Evolutionary conservation across 92 coral and sea anemone genomes (phyloP), one percentile per base, ranked within the genome.

Genomic region (Epizoanthus rinbou): DNA sequence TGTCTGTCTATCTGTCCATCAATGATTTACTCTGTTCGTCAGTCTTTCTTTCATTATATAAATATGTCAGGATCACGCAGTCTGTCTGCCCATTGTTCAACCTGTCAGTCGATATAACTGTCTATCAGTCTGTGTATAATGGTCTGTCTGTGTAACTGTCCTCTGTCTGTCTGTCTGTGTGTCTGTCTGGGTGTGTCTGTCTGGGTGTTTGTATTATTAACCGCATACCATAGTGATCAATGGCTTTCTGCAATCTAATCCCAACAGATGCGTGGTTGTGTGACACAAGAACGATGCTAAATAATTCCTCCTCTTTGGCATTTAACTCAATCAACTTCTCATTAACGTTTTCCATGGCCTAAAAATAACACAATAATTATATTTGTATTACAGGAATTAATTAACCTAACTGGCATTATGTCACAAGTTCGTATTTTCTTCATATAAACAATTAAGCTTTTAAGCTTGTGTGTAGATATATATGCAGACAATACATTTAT

Each of bases 261-360:
- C 91, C 94, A 24, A 90, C 89, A 39, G 70, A 80, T 1, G 94
- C 94, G 25, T 88, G 89, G 75, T 85, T 90, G 85, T 90, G 90
- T 2, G 94, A 90, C 89, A 90, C 85, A 35, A 90, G 82, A 35
- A 85, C 68, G 3, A 90, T 88, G 43, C 86, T 73, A 81, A 90
- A 90, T 39, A 90, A 68, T 75, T 88, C 94, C 65, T 81, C 84
- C 50, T 90, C 94, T 6, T 87, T 74, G 15, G 94, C 87, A 62
- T 87, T 85, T 80, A 45, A 68, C 67, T 87, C 87, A 59, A 43
- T 84, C 54, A 90, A 58, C 75, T 84, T 82, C 52, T 81, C 85
- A 69, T 90, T 90, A 59, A 90, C 94, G 33, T 90, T 87, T 56
- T 88, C 91, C 13, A 90, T 81, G 25, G 94, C 94, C 94, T 90